These are phyloP conservation scores for Pontoporia blainvillei DNA, from an alignment of 2,113 vertebrate genomes.

Conservation along the genomic window DNA sequence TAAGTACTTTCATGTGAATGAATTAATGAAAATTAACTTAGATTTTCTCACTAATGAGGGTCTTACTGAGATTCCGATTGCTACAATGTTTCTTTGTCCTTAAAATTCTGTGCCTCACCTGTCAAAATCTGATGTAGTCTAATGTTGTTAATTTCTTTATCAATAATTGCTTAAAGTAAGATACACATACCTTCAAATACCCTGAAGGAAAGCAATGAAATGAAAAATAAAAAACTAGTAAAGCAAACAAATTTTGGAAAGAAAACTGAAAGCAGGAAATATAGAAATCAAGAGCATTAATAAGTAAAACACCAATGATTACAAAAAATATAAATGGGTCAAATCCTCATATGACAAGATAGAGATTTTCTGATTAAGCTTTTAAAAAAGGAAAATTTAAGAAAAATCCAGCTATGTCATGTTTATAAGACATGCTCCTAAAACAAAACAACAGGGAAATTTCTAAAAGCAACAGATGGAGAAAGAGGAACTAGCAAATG, in stretches of 20 bases:
- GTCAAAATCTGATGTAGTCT: neutral
- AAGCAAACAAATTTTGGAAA: neutral
- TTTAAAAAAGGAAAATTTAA: neutral
- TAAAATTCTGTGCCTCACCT: neutral
- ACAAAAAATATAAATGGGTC: constrained; percentile 68
- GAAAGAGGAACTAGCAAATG: constrained; percentile 58
- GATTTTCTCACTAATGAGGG: neutral
- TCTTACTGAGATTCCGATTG: neutral
- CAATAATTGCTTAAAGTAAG: neutral
- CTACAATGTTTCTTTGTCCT: neutral
- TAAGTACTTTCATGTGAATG: neutral
- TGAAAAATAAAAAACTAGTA: neutral
- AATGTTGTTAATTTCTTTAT: neutral
- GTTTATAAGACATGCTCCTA: constrained; percentile 25
- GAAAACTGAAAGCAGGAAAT: neutral
- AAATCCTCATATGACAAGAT: constrained; percentile 35
- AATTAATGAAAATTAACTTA: neutral
- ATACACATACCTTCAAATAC: neutral
- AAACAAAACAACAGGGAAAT: constrained; percentile 44
- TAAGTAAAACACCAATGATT: neutral
- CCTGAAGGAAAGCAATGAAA: neutral
- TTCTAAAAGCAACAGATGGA: constrained; percentile 64
- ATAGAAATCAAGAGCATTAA: neutral
- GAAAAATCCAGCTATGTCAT: neutral
- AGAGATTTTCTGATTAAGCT: neutral